These are phyloP conservation scores for Biston stratarius DNA, from an alignment of 2,888 invertebrate species.

Conservation along the genomic window DNA sequence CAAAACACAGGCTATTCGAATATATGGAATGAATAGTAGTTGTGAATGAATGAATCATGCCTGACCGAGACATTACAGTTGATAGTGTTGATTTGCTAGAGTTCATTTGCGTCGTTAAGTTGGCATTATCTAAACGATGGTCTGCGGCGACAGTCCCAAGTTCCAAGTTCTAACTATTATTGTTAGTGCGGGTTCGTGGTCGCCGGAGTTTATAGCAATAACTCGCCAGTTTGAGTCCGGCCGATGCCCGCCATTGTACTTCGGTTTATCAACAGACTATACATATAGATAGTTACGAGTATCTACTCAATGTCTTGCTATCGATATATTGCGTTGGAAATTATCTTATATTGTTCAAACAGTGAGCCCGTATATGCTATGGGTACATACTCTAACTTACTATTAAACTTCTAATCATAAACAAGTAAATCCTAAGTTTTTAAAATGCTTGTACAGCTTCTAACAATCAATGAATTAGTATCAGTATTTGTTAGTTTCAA, in stretches of 20 bases:
- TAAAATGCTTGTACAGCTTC: not conserved
- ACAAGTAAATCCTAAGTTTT: not conserved
- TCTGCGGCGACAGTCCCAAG: constrained; percentile 45
- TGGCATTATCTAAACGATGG: constrained; percentile 54
- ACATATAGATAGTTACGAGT: constrained; percentile 4
- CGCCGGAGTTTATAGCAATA: constrained; percentile 55
- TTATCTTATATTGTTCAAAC: no score
- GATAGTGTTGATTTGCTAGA: constrained; percentile 44
- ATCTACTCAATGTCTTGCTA: constrained; percentile 1
- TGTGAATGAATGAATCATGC: constrained; percentile 59
- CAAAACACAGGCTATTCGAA: constrained; percentile 46
- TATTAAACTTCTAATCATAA: no score
- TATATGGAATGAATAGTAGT: constrained; percentile 27
- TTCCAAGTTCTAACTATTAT: constrained; percentile 46
- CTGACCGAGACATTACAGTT: constrained; percentile 52
- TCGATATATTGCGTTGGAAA: constrained; percentile 1
- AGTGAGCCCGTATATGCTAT: no score
- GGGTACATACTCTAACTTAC: no score
- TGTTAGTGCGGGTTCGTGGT: constrained; percentile 44
- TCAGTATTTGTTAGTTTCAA: no score
- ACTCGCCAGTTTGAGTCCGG: constrained; percentile 43
- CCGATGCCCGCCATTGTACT: constrained; percentile 56
- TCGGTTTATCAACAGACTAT: constrained; percentile 60
- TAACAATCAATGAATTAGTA: no score
- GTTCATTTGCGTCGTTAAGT: constrained; percentile 50